Evolutionary conservation across 2,797 vertebrate species (phyloP).

Genomic region (Simalia tracyae): DNA sequence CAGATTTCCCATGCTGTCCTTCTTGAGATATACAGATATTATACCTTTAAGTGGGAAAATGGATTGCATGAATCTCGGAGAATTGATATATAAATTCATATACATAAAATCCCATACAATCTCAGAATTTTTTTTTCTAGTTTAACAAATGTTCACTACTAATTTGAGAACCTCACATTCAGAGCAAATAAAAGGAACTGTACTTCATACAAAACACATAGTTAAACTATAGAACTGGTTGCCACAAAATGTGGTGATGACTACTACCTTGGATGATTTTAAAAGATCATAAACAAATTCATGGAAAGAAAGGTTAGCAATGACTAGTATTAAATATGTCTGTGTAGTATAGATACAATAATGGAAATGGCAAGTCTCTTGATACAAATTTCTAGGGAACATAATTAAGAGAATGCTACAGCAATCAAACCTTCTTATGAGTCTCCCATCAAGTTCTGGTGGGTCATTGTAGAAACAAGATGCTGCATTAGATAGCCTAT

Average conservation of each 20-base stretch:
- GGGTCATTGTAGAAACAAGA: neutral
- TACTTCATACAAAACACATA: neutral
- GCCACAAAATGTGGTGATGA: neutral
- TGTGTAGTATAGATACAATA: neutral
- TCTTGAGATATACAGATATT: slow-evolving; percentile 70
- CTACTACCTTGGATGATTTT: neutral
- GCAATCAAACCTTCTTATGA: neutral
- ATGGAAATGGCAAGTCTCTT: neutral
- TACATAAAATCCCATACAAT: accelerated
- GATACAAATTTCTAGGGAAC: neutral
- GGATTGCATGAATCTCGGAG: accelerated
- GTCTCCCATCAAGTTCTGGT: neutral
- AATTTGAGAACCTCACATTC: neutral
- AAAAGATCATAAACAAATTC: neutral
- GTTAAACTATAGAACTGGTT: neutral
- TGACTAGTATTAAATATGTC: neutral
- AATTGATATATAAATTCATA: neutral
- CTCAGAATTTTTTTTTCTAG: neutral
- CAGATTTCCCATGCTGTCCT: slow-evolving; percentile 71
- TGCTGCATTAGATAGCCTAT: neutral
- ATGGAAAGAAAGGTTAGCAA: neutral
- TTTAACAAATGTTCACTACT: neutral
- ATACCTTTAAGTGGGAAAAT: slow-evolving; percentile 54
- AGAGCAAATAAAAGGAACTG: neutral
- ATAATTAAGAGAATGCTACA: neutral